Evolutionary conservation across 2,113 vertebrate genomes (phyloP), one percentile per base, ranked within the genome.

Genomic region (Pomatorhinus ruficollis): DNA sequence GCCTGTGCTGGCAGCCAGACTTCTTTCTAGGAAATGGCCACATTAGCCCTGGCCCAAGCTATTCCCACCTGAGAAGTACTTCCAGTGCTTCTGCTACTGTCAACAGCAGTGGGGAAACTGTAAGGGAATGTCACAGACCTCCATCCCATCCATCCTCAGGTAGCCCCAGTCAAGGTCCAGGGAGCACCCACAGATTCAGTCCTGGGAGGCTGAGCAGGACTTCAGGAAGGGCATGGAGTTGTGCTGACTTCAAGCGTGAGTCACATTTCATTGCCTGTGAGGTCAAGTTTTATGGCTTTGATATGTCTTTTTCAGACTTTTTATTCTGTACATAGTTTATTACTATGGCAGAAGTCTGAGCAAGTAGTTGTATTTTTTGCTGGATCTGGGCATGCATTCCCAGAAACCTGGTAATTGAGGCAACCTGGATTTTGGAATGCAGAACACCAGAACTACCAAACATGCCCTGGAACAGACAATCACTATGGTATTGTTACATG

Each of bases 391-490:
- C 61, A 50, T 30, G 63, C 42, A 4, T 84, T 94, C 49, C 81
- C 53, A 95, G 85, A 89, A 95, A 89, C 16, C 19, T 88, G 47
- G 45, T 90, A 69, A 63, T 76, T 50, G 77, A 80, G 57, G 64
- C 78, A 93, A 50, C 44, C 9, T 68, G 45, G 31, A 53, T 83
- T 80, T 79, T 74, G 84, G 63, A 94, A 76, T 57, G 60, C 21
- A 83, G 69, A 61, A 27, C 33, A 76, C 87, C 82, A 92, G 91
- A 93, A 42, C 35, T 61, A 78, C 59, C 23, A 85, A 56, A 79
- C 22, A 10, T 30, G 56, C 65, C 82, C 57, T 63, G 44, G 44
- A 88, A 84, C 28, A 75, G 69, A 85, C 53, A 89, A 74, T 30
- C 80, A 81, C 49, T 82, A 42, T 3, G 33, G 37, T 85, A 72